Conservation (phyloP, 2,888 invertebrate genomes). For the Octodonta nipae region DNA sequence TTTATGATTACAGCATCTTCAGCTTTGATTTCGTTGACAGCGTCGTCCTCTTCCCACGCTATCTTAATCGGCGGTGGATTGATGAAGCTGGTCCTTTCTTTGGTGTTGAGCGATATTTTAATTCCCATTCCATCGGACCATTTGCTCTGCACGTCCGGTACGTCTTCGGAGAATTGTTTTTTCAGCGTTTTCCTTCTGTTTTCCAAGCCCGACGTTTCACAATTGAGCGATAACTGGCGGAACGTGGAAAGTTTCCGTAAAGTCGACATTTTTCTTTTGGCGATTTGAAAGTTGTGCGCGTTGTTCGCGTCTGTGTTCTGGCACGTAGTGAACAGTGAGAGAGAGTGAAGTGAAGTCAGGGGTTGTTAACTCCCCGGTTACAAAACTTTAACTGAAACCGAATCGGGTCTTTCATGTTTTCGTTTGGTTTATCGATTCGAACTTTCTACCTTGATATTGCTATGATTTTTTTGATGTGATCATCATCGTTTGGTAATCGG, state of each 20-base stretch:
- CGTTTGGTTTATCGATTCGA: too few species aligned
- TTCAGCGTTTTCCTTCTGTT: slow-evolving; percentile 20
- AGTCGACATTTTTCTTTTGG: slow-evolving; percentile 12
- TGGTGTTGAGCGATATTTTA: slow-evolving; percentile 18
- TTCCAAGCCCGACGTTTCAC: slow-evolving; percentile 19
- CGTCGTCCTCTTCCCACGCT: slow-evolving; percentile 22
- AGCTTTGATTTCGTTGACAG: slow-evolving; percentile 11
- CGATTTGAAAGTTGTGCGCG: too few species aligned
- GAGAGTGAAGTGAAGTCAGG: too few species aligned
- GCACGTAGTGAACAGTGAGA: too few species aligned
- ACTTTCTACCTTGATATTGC: too few species aligned
- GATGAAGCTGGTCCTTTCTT: slow-evolving; percentile 13
- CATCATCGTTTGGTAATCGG: too few species aligned
- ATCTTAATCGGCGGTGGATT: slow-evolving; percentile 21
- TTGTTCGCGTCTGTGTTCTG: too few species aligned
- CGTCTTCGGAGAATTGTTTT: slow-evolving; percentile 30
- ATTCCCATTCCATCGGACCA: slow-evolving; percentile 15
- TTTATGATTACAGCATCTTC: slow-evolving; percentile 28
- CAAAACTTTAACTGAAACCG: too few species aligned
- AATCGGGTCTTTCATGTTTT: too few species aligned
- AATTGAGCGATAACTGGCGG: slow-evolving; percentile 30
- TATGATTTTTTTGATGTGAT: too few species aligned
- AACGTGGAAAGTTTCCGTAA: slow-evolving; percentile 26
- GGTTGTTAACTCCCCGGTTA: too few species aligned
- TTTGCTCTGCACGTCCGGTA: slow-evolving; percentile 16